A percentile compares a stretch with the other conserved stretches of the same genome.
phyloP scores from a whole-genome alignment of 2,888 invertebrate genomes.

The Apamea monoglypha region DNA sequence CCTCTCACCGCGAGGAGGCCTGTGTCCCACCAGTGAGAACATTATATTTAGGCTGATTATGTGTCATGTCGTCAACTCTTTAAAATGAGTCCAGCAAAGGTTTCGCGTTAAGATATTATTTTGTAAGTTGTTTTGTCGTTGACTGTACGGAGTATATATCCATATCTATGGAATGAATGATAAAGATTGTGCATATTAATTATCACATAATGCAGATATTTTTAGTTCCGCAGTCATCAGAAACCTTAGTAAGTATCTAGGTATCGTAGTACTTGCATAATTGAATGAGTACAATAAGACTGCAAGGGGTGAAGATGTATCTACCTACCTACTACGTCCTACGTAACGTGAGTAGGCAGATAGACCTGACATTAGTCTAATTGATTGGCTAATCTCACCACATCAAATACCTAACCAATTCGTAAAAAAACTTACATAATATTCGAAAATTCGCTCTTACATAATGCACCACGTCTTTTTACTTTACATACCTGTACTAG shows the following conservation, averaged over 20 bases:
- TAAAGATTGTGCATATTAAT: conserved; percentile 51
- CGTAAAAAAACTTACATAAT: not conserved
- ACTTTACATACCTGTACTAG: not conserved
- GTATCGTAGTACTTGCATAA: conserved; percentile 20
- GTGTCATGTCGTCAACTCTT: not conserved
- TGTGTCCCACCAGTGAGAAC: too few species aligned
- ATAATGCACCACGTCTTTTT: not conserved
- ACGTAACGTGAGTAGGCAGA: not conserved
- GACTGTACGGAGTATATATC: conserved; percentile 48
- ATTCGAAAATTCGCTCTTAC: not conserved
- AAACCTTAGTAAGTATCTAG: conserved; percentile 3
- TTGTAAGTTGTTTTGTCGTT: not conserved
- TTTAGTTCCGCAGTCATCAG: conserved; percentile 51
- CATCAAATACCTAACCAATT: not conserved
- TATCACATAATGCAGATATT: conserved; percentile 50
- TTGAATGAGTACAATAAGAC: conserved; percentile 23
- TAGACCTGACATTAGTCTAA: not conserved
- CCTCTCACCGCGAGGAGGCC: too few species aligned
- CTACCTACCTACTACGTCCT: not conserved
- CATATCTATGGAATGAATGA: conserved; percentile 49
- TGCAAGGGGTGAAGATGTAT: too few species aligned
- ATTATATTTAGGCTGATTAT: too few species aligned
- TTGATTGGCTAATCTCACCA: not conserved
- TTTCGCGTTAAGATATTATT: not conserved
- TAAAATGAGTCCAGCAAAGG: not conserved